Evolutionary conservation across 2,888 invertebrate species (phyloP).

Genomic region (Lasius platythorax): DNA sequence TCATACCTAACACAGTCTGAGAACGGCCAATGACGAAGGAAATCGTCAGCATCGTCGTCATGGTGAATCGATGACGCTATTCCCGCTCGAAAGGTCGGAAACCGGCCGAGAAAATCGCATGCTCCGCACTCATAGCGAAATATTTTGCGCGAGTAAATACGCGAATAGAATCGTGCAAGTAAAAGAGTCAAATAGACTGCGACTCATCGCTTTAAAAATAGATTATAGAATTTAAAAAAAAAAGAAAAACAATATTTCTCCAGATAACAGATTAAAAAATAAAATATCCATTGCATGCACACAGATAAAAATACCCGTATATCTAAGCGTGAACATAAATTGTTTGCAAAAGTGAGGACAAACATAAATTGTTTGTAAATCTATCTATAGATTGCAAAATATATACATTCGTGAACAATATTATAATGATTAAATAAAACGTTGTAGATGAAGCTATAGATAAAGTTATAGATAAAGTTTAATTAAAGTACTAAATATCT

Average conservation of each 20-base stretch:
- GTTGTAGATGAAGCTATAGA: not conserved
- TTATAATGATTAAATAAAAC: not conserved
- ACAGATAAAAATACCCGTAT: not conserved
- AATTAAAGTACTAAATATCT: not conserved
- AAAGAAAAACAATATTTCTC: not conserved
- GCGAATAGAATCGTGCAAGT: not conserved
- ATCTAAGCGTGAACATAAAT: not conserved
- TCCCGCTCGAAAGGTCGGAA: slow-evolving; percentile 32
- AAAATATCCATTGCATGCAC: not conserved
- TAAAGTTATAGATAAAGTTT: not conserved
- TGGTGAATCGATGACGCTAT: slow-evolving; percentile 67
- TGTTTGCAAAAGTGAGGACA: not conserved
- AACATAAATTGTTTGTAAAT: not conserved
- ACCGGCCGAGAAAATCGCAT: slow-evolving; percentile 30
- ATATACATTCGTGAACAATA: not conserved
- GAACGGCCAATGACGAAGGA: slow-evolving; percentile 55
- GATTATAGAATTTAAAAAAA: not conserved
- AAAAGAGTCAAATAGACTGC: slow-evolving; percentile 4
- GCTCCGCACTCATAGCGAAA: not conserved
- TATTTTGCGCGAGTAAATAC: slow-evolving; percentile 12
- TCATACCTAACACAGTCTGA: slow-evolving; percentile 24
- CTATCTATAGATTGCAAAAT: not conserved
- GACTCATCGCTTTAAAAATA: not conserved
- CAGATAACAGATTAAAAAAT: not conserved
- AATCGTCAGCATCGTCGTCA: slow-evolving; percentile 70